phyloP scores from a whole-genome alignment of 2,797 vertebrate species.

The Notamacropus eugenii region DNA sequence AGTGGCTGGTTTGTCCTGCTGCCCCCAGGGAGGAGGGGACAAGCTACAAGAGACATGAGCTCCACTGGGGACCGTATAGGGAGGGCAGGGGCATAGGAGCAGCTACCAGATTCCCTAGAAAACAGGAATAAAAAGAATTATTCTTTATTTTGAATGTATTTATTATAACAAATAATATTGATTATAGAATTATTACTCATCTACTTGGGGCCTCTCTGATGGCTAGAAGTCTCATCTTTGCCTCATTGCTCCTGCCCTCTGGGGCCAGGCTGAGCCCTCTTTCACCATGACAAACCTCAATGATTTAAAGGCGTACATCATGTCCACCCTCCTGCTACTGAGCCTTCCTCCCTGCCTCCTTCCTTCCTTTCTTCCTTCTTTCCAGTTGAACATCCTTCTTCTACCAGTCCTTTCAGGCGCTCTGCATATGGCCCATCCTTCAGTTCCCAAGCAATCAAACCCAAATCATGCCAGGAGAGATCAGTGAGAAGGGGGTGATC shows the following conservation, averaged over 20 bases:
- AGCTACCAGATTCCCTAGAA: not conserved
- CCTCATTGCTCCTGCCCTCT: too few species aligned
- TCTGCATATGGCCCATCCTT: not conserved
- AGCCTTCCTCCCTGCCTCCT: too few species aligned
- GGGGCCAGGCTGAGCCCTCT: not conserved
- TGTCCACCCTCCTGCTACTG: too few species aligned
- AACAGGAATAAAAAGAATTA: not conserved
- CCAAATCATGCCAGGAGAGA: not conserved
- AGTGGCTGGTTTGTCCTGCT: not conserved
- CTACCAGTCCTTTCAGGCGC: not conserved
- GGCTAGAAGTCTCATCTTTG: too few species aligned
- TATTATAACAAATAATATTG: too few species aligned
- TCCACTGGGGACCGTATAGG: fast-evolving
- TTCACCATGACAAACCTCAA: not conserved
- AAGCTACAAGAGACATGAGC: not conserved
- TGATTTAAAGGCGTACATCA: not conserved
- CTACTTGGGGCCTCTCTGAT: too few species aligned
- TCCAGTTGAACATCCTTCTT: too few species aligned
- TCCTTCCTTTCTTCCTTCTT: too few species aligned
- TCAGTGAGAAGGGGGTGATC: not conserved
- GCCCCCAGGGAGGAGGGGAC: not conserved
- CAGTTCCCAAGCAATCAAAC: not conserved
- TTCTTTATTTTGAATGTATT: too few species aligned
- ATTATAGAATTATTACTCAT: too few species aligned
- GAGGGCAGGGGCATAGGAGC: not conserved